Evolutionary conservation across 2,888 invertebrate genomes (phyloP), one percentile per base, ranked within the genome.

Genomic region (Monopis laevigella): DNA sequence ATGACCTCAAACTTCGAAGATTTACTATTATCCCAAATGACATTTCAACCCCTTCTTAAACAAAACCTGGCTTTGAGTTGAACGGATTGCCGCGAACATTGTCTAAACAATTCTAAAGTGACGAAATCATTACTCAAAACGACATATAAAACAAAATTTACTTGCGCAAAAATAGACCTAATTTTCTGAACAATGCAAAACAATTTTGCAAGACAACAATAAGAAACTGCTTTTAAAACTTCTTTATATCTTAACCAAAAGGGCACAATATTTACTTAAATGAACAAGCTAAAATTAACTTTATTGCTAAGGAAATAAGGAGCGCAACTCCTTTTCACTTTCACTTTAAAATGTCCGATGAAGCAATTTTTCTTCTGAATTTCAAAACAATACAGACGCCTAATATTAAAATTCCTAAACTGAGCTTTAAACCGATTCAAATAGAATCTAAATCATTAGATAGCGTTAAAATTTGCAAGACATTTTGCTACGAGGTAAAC

Each of bases 51-150:
- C 68, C 43, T 67, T 69, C 64, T 65, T 63, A 58, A 65, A 63
- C 64, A 65, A 66, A 67, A 73, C 67, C 74, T 78, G 73, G 58
- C 60, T 67, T 63, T 69, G 70, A 72, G 68, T 59, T 62, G 62
- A 64, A 69, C 67, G 72, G 69, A 77, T 71, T 74, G 72, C 66
- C 59, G 54, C 59, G 62, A 59, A 67, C 65, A 69, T 69, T 72
- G 69, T 74, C 71, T 74, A 70, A 74, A 68, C 68, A 69, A 71
- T 69, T 65, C 65, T 65, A 60, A 70, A 72, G 62, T 68, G 64
- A 70, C 68, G 61, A 53, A 51, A 48, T 46, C 48, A 53, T 57
- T 46, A 43, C 30, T 14, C 24, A 54, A 46, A 72, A 63, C 26
- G 59, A 47, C 58, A 18, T 57, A 67, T 44, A 45, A 45, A 19